Percentiles rank a stretch among this genome's conserved stretches.
phyloP scores from a whole-genome alignment of 2,888 invertebrate genomes.

The Masnerella sp. region DNA sequence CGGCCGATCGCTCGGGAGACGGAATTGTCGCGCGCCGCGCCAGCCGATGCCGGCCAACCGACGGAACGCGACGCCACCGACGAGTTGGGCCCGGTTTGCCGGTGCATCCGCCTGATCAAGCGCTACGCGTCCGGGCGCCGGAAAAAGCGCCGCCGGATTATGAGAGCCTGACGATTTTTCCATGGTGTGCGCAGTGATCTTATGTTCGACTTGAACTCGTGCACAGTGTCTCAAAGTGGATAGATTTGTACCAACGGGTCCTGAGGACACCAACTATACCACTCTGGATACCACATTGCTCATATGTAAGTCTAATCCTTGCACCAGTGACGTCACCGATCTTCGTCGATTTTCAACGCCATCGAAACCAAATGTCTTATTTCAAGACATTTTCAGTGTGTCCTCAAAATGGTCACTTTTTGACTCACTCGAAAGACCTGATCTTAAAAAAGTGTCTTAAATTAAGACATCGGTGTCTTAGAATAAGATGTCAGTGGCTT shows the following conservation, averaged over 20 bases:
- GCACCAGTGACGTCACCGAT: too few relatives aligned
- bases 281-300: conserved; percentile 76
- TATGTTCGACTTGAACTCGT: conserved; percentile 57
- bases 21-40: conserved; percentile 29
- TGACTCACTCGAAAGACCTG: too few relatives aligned
- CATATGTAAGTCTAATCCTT: conserved; percentile 77
- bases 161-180: conserved; percentile 25
- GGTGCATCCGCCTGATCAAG: conserved; percentile 30
- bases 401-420: too few relatives aligned
- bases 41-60: conserved; percentile 66
- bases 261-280: conserved; percentile 73
- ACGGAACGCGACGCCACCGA: conserved; percentile 47
- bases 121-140: conserved; percentile 35
- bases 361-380: too few relatives aligned
- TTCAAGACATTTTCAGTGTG: too few relatives aligned
- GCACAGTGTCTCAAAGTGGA: conserved; percentile 73
- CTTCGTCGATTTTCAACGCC: too few relatives aligned
- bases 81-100: conserved; percentile 8
- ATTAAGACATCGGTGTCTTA: too few relatives aligned
- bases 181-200: conserved; percentile 59
- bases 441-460: too few relatives aligned
- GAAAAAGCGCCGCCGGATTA: conserved; percentile 29
- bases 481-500: too few relatives aligned
- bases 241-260: conserved; percentile 73
- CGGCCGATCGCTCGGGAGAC: conserved; percentile 33